Conservation (phyloP, 2,888 invertebrate species). For the Hylaea fasciaria region DNA sequence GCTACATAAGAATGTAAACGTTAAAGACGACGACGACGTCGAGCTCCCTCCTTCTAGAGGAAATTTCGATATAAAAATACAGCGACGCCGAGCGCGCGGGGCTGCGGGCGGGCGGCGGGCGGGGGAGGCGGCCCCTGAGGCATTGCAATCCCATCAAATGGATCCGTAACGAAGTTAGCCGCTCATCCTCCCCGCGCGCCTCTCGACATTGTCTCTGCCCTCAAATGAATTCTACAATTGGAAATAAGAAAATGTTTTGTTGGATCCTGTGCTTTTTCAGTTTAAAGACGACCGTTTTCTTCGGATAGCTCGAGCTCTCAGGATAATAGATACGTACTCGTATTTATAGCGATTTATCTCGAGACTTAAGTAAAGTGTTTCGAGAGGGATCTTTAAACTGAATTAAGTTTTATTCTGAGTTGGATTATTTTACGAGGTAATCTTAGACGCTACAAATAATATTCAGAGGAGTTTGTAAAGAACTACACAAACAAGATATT, state of each 20-base stretch:
- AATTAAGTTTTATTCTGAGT: conserved; percentile 49
- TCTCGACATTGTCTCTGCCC: conserved; percentile 84
- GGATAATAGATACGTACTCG: conserved; percentile 53
- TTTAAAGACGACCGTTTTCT: conserved; percentile 80
- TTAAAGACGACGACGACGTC: conserved; percentile 80
- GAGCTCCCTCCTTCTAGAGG: conserved; percentile 77
- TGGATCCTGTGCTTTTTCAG: conserved; percentile 82
- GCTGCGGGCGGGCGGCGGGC: conserved; percentile 51
- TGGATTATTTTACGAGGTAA: conserved; percentile 33
- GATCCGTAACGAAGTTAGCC: conserved; percentile 91
- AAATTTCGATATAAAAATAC: conserved; percentile 85
- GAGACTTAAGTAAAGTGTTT: conserved; percentile 57
- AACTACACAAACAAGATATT: neutral
- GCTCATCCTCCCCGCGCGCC: conserved; percentile 85
- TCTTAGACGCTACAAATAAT: conserved; percentile 32
- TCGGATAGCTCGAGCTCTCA: conserved; percentile 68
- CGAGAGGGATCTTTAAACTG: conserved; percentile 58
- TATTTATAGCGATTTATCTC: conserved; percentile 52
- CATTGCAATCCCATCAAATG: conserved; percentile 91
- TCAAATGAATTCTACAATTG: conserved; percentile 86
- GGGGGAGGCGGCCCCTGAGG: conserved; percentile 80
- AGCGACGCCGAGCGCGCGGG: conserved; percentile 67
- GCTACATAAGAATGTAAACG: conserved; percentile 85
- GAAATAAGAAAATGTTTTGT: conserved; percentile 86
- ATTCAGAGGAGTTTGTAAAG: conserved; percentile 9